Conservation (phyloP, 2,888 invertebrate genomes). For the Phytoseiulus persimilis region DNA sequence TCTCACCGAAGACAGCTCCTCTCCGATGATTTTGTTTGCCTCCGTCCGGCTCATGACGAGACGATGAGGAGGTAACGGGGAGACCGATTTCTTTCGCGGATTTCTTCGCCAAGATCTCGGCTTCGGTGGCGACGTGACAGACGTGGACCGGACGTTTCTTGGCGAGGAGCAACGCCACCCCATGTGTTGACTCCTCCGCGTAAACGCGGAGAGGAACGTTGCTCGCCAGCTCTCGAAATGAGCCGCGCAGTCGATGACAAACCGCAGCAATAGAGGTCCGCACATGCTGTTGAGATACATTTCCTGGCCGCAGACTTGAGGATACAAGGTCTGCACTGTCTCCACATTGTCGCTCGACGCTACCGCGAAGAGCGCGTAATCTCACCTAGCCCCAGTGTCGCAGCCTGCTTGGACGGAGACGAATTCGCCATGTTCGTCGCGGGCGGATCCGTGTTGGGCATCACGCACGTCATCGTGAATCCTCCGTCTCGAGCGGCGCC, state of each 20-base stretch:
- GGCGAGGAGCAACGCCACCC: constrained; percentile 80
- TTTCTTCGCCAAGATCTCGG: constrained; percentile 80
- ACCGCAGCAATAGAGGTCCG: constrained; percentile 75
- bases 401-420: constrained; percentile 69
- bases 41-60: constrained; percentile 80
- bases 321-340: constrained; percentile 65
- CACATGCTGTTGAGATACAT: constrained; percentile 98
- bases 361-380: constrained; percentile 87
- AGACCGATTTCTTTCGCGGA: constrained; percentile 80
- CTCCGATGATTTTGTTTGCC: constrained; percentile 59
- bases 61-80: constrained; percentile 90
- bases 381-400: constrained; percentile 75
- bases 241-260: constrained; percentile 80
- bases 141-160: constrained; percentile 84
- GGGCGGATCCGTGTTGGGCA: constrained; percentile 96
- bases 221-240: constrained; percentile 90
- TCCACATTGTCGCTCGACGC: constrained; percentile 76
- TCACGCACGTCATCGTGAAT: constrained; percentile 87
- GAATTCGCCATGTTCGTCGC: constrained; percentile 73
- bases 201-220: constrained; percentile 86
- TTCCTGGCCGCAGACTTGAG: constrained; percentile 66
- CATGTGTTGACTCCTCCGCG: constrained; percentile 91
- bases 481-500: constrained; percentile 81
- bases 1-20: constrained; percentile 64
- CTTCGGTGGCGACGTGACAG: constrained; percentile 90